A percentile compares a stretch with the other conserved stretches of the same genome.
phyloP scores from a whole-genome alignment of 2,797 vertebrate species.

The Gymnoscopelus braueri region DNA sequence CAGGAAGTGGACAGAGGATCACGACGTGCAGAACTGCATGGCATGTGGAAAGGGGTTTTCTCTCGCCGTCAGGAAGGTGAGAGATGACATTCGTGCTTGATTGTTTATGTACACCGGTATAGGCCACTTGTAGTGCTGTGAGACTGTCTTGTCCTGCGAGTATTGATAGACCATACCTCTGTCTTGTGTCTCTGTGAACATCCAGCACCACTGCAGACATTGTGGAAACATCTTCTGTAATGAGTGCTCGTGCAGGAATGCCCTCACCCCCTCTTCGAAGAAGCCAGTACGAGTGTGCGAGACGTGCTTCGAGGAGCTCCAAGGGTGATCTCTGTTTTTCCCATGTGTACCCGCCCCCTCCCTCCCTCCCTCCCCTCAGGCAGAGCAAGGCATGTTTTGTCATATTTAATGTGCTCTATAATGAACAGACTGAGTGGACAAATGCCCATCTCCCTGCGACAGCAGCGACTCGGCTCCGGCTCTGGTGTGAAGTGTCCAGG shows the following conservation, averaged over 20 bases:
- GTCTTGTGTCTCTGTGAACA: constrained; percentile 6
- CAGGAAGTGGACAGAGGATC: constrained; percentile 97
- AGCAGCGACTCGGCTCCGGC: constrained; percentile 1
- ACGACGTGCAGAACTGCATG: constrained; percentile 98
- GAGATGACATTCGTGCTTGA: not conserved
- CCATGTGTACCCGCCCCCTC: constrained; percentile 8
- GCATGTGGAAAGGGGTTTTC: constrained; percentile 94
- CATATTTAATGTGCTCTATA: constrained; percentile 85
- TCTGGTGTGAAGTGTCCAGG: not conserved
- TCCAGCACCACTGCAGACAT: constrained; percentile 97
- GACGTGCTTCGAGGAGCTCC: constrained; percentile 93
- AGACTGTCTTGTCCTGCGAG: too few species aligned
- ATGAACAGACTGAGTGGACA: constrained; percentile 68
- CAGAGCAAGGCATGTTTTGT: constrained; percentile 61
- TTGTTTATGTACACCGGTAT: too few species aligned
- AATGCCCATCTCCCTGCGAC: constrained; percentile 40
- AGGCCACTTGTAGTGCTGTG: too few species aligned
- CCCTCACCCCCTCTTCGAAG: constrained; percentile 96
- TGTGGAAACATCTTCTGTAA: constrained; percentile 99
- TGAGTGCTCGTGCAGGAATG: constrained; percentile 93
- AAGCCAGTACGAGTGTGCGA: constrained; percentile 97
- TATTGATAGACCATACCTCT: not conserved
- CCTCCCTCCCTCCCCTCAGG: constrained; percentile 39
- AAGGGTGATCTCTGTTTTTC: constrained; percentile 80
- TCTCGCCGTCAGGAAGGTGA: constrained; percentile 93